phyloP scores from a whole-genome alignment of 2,797 vertebrate genomes.

The Pitangus sulphuratus region DNA sequence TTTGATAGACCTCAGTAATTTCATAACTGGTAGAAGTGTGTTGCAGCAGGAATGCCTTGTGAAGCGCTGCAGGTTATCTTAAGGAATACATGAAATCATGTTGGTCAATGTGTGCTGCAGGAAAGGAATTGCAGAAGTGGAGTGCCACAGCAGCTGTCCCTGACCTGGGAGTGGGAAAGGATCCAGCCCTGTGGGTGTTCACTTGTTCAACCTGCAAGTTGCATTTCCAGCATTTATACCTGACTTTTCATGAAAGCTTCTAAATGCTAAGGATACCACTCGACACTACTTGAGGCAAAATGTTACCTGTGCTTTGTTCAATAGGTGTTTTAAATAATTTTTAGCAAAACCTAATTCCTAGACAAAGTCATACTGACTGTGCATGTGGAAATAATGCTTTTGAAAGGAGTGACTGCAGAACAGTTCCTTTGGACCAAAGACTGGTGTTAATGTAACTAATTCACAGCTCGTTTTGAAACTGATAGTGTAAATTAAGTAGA shows the following conservation, averaged over 20 bases:
- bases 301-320: background rate
- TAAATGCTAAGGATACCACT: background rate
- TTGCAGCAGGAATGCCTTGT: rapidly evolving
- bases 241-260: background rate
- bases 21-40: background rate
- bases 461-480: background rate
- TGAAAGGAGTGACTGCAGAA: background rate
- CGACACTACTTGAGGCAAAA: background rate
- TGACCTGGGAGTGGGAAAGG: background rate
- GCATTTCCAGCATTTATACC: background rate
- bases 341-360: background rate
- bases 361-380: background rate
- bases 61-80: background rate
- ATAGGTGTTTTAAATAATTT: background rate
- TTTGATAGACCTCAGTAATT: background rate
- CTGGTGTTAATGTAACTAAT: background rate
- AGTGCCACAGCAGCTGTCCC: background rate
- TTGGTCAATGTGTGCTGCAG: background rate
- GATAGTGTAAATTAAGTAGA: background rate
- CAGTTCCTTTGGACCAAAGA: background rate
- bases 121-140: background rate
- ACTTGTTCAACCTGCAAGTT: background rate
- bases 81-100: background rate
- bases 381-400: background rate
- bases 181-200: background rate